A percentile compares a stretch with the other conserved stretches of the same genome.
phyloP scores from a whole-genome alignment of 2,888 invertebrate species.

The Steinernema scapterisci region DNA sequence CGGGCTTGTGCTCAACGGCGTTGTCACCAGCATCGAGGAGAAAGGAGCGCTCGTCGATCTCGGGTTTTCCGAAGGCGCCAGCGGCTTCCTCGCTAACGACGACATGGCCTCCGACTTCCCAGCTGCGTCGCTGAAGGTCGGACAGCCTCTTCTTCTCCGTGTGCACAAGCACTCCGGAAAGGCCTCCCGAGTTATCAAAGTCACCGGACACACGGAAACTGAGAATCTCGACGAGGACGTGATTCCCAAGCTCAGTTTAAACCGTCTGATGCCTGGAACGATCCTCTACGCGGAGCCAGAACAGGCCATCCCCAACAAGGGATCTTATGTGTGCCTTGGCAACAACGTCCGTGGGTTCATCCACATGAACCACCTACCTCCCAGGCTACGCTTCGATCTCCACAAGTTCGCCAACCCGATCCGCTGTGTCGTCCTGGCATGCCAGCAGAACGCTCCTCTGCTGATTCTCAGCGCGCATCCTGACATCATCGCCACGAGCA shows the following conservation, averaged over 20 bases:
- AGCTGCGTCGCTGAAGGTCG: conserved; percentile 41
- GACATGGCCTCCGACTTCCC: conserved; percentile 45
- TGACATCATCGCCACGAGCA: conserved; percentile 61
- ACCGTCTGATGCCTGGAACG: conserved; percentile 63
- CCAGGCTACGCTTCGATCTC: conserved; percentile 58
- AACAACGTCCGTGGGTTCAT: conserved; percentile 60
- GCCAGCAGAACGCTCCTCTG: conserved; percentile 58
- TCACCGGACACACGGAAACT: conserved; percentile 52
- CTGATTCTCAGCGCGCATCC: conserved; percentile 63
- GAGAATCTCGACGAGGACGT: conserved; percentile 40
- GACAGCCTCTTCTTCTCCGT: conserved; percentile 58
- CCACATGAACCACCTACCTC: conserved; percentile 57
- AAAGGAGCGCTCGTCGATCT: conserved; percentile 83
- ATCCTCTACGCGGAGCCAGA: conserved; percentile 58
- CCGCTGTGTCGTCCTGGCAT: conserved; percentile 57
- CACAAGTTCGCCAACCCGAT: conserved; percentile 51
- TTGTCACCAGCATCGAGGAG: conserved; percentile 61
- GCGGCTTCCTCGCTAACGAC: conserved; percentile 67
- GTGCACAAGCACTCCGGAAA: conserved; percentile 40
- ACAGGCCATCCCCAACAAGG: conserved; percentile 42
- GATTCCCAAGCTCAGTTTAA: conserved; percentile 42
- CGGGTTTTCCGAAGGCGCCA: conserved; percentile 92
- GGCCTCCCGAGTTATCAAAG: conserved; percentile 49
- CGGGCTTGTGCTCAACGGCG: conserved; percentile 55
- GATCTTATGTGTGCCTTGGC: conserved; percentile 55